Conservation (phyloP, 2,113 vertebrate species). For the Orientallactaga bullata region DNA sequence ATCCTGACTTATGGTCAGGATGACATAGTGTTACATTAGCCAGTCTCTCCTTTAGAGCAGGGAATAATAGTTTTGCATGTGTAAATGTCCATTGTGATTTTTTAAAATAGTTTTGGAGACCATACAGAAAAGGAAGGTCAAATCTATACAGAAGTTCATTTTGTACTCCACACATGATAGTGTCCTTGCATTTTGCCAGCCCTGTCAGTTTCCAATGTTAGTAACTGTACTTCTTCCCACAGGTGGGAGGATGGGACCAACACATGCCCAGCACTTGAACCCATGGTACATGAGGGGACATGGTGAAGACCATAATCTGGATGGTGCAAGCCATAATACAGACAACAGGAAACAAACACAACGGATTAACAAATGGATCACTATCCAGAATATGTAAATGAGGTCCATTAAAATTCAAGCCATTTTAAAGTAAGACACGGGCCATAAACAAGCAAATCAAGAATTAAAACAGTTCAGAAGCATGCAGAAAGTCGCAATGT, state of each 20-base stretch:
- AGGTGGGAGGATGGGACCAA: background rate
- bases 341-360: background rate
- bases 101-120: too few species aligned
- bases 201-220: background rate
- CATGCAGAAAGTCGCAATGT: background rate
- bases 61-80: background rate
- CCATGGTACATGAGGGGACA: background rate
- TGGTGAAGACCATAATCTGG: background rate
- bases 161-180: background rate
- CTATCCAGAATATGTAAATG: background rate
- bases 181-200: background rate
- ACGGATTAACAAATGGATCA: background rate
- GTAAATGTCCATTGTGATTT: background rate
- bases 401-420: too few species aligned
- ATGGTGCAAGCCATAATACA: background rate
- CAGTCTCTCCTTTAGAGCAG: background rate
- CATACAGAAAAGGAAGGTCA: background rate
- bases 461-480: conserved; percentile 16
- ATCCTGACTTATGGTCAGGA: background rate
- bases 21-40: background rate
- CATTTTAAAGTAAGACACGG: background rate
- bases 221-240: background rate
- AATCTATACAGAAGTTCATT: background rate
- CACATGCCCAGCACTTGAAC: background rate
- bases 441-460: background rate